Evolutionary conservation across 92 coral and sea anemone species (phyloP).

Genomic region (Porites rus): DNA sequence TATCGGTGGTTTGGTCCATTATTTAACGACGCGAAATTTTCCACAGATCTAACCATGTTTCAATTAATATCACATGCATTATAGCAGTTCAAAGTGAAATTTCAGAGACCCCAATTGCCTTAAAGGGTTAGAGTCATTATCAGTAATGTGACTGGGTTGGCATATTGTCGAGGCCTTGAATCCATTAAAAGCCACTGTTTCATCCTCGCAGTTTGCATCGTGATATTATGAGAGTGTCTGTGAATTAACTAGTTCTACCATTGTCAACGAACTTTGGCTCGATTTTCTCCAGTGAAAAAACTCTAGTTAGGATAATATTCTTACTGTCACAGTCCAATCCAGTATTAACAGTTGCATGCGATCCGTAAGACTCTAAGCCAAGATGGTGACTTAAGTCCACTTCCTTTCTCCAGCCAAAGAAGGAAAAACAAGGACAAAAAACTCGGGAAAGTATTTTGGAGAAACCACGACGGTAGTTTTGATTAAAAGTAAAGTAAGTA

Average conservation of each 20-base stretch:
- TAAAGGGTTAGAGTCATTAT: too few relatives aligned
- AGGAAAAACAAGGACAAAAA: constrained; percentile 11
- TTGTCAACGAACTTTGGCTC: constrained; percentile 4
- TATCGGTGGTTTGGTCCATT: too few relatives aligned
- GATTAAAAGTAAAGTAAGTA: constrained; percentile 69
- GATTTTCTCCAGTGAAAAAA: constrained; percentile 14
- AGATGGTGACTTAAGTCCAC: neutral
- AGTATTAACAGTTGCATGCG: neutral
- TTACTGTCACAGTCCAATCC: constrained; percentile 18
- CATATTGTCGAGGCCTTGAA: too few relatives aligned
- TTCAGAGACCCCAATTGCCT: too few relatives aligned
- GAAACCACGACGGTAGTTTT: constrained; percentile 61
- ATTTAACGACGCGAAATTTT: too few relatives aligned
- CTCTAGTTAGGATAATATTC: constrained; percentile 29
- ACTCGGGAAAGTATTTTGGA: constrained; percentile 19
- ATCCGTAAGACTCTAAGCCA: neutral
- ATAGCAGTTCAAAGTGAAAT: too few relatives aligned
- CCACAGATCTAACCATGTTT: too few relatives aligned
- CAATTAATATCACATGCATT: too few relatives aligned
- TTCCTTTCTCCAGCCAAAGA: neutral
- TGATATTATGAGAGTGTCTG: neutral
- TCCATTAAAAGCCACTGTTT: too few relatives aligned
- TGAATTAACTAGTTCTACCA: neutral
- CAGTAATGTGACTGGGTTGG: too few relatives aligned
- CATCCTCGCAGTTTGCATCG: too few relatives aligned